These are phyloP conservation scores for Adelognathus sp. DNA, from an alignment of 2,888 invertebrate genomes.

Conservation along the genomic window DNA sequence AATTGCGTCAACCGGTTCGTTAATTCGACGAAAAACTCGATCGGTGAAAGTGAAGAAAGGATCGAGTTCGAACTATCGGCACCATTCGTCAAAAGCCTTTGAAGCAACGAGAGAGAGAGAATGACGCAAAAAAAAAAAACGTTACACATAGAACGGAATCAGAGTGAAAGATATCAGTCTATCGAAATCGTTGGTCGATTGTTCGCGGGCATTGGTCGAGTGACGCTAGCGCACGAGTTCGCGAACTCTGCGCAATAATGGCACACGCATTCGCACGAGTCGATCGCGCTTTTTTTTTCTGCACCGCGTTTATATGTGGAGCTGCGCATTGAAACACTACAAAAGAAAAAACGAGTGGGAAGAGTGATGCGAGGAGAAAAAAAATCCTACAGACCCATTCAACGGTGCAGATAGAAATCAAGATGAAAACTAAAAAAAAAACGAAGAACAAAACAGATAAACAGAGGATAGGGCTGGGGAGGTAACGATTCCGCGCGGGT, in stretches of 20 bases:
- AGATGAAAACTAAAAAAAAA: neutral
- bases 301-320: neutral
- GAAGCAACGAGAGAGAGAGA: constrained; percentile 2
- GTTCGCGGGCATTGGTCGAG: constrained; percentile 57
- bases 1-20: constrained; percentile 41
- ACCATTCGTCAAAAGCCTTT: constrained; percentile 12
- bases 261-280: neutral
- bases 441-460: neutral
- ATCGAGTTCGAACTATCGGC: constrained; percentile 23
- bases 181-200: constrained; percentile 31
- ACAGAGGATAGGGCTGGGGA: constrained; percentile 16
- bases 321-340: neutral
- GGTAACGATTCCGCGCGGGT: constrained; percentile 29
- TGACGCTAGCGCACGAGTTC: constrained; percentile 20
- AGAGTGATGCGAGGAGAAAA: neutral
- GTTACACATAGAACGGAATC: constrained; percentile 35
- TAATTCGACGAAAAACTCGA: constrained; percentile 28
- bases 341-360: neutral
- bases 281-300: no score
- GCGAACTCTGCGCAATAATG: constrained; percentile 36
- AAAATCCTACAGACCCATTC: neutral
- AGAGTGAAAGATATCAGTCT: constrained; percentile 36
- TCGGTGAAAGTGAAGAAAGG: constrained; percentile 7
- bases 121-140: constrained; percentile 34
- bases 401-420: neutral